A percentile compares a stretch with the other conserved stretches of the same genome.
Conservation (phyloP, 2,113 vertebrate species). For the Poeciliopsis occidentalis region DNA sequence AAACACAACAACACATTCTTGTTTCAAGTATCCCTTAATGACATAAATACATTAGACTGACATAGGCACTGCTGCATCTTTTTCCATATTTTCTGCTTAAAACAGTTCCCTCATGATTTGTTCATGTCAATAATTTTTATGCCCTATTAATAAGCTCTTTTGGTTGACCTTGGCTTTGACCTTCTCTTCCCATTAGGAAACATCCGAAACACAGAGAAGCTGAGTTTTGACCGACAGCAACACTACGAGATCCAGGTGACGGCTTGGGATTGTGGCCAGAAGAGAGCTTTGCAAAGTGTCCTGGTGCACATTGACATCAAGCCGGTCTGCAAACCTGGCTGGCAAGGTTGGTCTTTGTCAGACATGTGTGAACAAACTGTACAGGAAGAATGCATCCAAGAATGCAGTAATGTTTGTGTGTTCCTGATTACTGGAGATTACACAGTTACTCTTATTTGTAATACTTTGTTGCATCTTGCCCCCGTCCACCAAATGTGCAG, state of each 20-base stretch:
- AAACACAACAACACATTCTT: no score
- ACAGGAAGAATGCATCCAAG: background rate
- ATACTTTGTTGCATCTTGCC: background rate
- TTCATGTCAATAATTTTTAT: background rate
- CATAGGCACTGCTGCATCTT: no score
- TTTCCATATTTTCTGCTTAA: background rate
- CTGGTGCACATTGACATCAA: constrained; percentile 90
- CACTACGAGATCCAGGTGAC: constrained; percentile 94
- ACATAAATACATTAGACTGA: no score
- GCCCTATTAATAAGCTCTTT: background rate
- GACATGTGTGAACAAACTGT: background rate
- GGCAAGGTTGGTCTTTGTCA: constrained; percentile 86
- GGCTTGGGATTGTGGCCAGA: constrained; percentile 96
- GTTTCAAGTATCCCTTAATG: no score
- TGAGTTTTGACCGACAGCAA: constrained; percentile 89
- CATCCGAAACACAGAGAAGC: constrained; percentile 94
- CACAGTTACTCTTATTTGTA: constrained; percentile 8
- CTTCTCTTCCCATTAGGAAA: constrained; percentile 81
- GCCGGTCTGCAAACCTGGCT: constrained; percentile 96
- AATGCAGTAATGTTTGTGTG: constrained; percentile 25
- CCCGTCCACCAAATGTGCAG: background rate
- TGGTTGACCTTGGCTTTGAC: constrained; percentile 10
- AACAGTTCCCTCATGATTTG: background rate
- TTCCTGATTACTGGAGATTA: constrained; percentile 14
- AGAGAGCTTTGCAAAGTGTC: constrained; percentile 85